Conservation (phyloP, 2,888 invertebrate species). For the Pachycephus smyrnensis region DNA sequence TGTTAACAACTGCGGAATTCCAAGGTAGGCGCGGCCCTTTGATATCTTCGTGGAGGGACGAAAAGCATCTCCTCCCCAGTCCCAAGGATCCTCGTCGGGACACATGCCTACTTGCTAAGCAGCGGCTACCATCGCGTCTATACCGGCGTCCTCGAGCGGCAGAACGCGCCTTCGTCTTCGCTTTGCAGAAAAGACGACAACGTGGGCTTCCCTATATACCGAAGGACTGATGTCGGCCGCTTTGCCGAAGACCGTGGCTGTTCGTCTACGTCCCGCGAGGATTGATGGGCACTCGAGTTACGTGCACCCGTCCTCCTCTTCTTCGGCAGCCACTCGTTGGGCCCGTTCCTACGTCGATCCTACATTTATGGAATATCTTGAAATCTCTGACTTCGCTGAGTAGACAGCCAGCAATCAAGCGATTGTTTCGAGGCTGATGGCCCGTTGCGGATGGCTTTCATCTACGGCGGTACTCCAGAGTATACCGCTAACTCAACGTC, state of each 20-base stretch:
- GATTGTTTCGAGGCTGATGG: constrained; percentile 44
- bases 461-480: constrained; percentile 2
- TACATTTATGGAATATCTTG: constrained; percentile 65
- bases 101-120: constrained; percentile 57
- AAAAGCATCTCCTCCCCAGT: constrained; percentile 12
- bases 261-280: constrained; percentile 63
- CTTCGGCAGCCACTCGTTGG: constrained; percentile 25
- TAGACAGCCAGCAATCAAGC: constrained; percentile 46
- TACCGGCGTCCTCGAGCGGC: constrained; percentile 20
- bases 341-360: constrained; percentile 38
- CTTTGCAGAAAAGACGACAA: constrained; percentile 31
- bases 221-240: constrained; percentile 57
- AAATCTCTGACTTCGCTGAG: constrained; percentile 49
- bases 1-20: constrained; percentile 58
- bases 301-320: constrained; percentile 37
- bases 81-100: constrained; percentile 26
- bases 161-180: constrained; percentile 38
- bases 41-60: constrained; percentile 30
- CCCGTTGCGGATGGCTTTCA: constrained; percentile 14
- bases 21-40: constrained; percentile 41
- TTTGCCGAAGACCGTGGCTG: constrained; percentile 58
- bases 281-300: constrained; percentile 59
- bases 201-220: constrained; percentile 24
- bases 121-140: constrained; percentile 49
- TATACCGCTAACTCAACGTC: not conserved